These are phyloP conservation scores for Stigmatopora argus DNA, from an alignment of 2,113 vertebrate genomes.

Conservation along the genomic window DNA sequence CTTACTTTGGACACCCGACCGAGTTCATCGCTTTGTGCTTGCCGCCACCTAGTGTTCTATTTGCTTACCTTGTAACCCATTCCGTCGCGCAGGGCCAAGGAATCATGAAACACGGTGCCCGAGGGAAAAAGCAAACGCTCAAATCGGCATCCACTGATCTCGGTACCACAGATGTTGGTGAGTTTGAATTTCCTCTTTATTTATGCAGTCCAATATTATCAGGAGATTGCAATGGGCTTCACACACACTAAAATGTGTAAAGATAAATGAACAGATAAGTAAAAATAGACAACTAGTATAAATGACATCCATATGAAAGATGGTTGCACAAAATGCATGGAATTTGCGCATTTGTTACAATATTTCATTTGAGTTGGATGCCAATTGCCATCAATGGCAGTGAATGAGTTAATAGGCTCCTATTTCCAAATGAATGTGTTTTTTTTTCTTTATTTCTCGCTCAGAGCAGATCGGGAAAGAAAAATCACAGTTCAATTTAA, in stretches of 20 bases:
- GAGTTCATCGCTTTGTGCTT: not conserved
- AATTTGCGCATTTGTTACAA: too few species aligned
- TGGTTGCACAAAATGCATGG: too few species aligned
- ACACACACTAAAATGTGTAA: too few species aligned
- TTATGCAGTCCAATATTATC: too few species aligned
- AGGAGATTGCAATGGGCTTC: too few species aligned
- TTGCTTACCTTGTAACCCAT: constrained; percentile 6
- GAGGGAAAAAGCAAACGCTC: constrained; percentile 89
- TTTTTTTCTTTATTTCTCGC: not conserved
- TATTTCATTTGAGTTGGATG: too few species aligned
- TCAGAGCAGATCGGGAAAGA: not conserved
- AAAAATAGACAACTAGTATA: too few species aligned
- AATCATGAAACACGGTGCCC: constrained; percentile 85
- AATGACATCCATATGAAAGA: too few species aligned
- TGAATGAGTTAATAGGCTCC: too few species aligned
- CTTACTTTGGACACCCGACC: not conserved
- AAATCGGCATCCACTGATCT: constrained; percentile 95
- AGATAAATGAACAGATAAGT: too few species aligned
- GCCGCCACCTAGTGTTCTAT: constrained; percentile 23
- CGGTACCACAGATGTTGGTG: constrained; percentile 88
- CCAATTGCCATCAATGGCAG: too few species aligned
- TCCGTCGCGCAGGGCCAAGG: constrained; percentile 73
- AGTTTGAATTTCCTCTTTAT: constrained; percentile 43
- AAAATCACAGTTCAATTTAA: not conserved
- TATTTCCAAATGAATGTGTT: too few species aligned